Evolutionary conservation across 2,113 vertebrate genomes (phyloP).

Genomic region (Chrysochloris asiatica): DNA sequence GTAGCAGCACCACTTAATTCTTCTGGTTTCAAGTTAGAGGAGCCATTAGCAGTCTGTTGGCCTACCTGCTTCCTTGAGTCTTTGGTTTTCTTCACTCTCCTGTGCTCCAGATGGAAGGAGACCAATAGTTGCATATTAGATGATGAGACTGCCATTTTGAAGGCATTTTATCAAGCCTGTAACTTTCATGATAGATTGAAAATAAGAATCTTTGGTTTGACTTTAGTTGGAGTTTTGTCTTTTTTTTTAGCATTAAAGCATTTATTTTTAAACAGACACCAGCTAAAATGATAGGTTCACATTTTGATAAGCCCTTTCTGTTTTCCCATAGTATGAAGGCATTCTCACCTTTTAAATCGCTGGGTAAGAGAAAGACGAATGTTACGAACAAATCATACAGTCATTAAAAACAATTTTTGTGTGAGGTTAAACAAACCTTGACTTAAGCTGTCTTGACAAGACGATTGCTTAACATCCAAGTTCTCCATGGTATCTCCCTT

Average conservation of each 20-base stretch:
- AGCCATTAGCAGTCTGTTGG: no score
- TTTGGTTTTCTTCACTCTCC: not conserved
- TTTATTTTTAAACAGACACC: conserved; percentile 28
- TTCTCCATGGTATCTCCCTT: conserved; percentile 84
- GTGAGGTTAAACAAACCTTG: conserved; percentile 86
- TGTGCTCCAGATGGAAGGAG: not conserved
- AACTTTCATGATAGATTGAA: conserved; percentile 26
- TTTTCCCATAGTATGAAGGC: not conserved
- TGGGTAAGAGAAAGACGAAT: conserved; percentile 18
- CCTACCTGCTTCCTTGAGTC: not conserved
- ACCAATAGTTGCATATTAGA: not conserved
- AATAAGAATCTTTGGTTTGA: not conserved
- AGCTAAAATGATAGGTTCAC: not conserved
- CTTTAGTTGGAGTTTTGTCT: not conserved
- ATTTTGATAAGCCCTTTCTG: not conserved
- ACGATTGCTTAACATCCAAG: conserved; percentile 83
- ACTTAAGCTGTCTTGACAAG: conserved; percentile 83
- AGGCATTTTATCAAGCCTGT: not conserved
- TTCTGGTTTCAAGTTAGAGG: not conserved
- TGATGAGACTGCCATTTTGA: not conserved
- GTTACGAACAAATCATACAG: not conserved
- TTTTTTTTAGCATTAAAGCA: conserved; percentile 10
- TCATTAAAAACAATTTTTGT: not conserved
- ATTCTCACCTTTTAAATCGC: conserved; percentile 4
- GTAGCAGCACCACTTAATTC: not conserved